A percentile compares a stretch with the other conserved stretches of the same genome.
Evolutionary conservation across 2,113 vertebrate genomes (phyloP).

Genomic region (Trichomycterus rosablanca): DNA sequence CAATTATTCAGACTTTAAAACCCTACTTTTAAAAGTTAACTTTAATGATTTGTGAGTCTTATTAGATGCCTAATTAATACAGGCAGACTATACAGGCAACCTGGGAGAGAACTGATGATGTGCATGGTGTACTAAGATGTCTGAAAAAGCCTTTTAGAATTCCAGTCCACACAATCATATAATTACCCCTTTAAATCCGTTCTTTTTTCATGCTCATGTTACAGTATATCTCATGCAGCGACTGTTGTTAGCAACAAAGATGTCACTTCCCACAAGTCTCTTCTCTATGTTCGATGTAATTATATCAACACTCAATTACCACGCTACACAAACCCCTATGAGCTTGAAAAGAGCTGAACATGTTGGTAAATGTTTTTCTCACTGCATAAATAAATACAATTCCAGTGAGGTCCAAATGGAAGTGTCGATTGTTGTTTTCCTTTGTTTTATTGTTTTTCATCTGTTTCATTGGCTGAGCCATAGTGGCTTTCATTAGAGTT

Average conservation of each 20-base stretch:
- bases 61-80: too few species aligned
- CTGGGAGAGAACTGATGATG: not conserved
- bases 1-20: too few species aligned
- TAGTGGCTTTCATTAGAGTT: slow-evolving; percentile 46
- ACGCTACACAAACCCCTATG: slow-evolving; percentile 13
- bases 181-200: slow-evolving; percentile 42
- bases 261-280: slow-evolving; percentile 37
- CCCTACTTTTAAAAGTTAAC: too few species aligned
- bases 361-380: slow-evolving; percentile 11
- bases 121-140: slow-evolving; percentile 8
- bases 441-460: too few species aligned
- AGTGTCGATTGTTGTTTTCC: too few species aligned
- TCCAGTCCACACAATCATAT: slow-evolving; percentile 36
- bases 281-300: slow-evolving; percentile 38
- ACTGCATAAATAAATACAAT: slow-evolving; percentile 16
- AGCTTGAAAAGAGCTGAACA: slow-evolving; percentile 15
- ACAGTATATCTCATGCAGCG: slow-evolving; percentile 35
- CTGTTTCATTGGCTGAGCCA: slow-evolving; percentile 46
- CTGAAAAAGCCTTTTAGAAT: slow-evolving; percentile 25
- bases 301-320: slow-evolving; percentile 43
- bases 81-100: too few species aligned
- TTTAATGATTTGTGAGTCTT: too few species aligned
- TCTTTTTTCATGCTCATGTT: slow-evolving; percentile 40
- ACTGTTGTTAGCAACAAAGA: slow-evolving; percentile 44
- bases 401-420: slow-evolving; percentile 15